Base-by-base conservation (phyloP, 2,888 invertebrate genomes). In the Philaethria dido region DNA sequence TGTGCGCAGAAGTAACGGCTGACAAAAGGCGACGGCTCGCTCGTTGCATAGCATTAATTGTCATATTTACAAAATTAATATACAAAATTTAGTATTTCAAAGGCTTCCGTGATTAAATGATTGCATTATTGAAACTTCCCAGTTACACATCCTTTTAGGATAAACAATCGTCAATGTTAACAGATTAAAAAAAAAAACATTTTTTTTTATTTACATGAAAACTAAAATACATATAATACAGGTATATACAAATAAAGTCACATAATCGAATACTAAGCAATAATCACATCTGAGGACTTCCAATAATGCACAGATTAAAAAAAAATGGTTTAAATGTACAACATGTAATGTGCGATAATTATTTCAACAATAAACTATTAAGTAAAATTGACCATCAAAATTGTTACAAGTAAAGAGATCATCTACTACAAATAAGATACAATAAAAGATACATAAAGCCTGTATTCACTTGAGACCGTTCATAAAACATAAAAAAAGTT, bases 311-410 rank as follows among this genome's bases (percentile, higher is more conserved):
- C 16, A 42, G 22, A 45, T 11, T 60, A 33, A 3, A 60, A 60
- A 22, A 42, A 57, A 83, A 83, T 82, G 80, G 75, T 83, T 78
- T 78, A 68, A 81, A 77, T 78, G 76, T 78, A 76, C 73, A 82
- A 85, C n/a, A 84, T 77, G 77, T 81, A 78, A 85, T 85, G 87
- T 87, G 87, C 84, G 84, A 84, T 79, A 76, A 76, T 82, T 87
- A 88, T 80, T 80, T 79, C 82, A 84, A 73, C 87, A 83, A 84
- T 81, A 90, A 84, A 80, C 87, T 91, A 91, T 88, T 90, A 92
- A 91, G 91, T 92, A 92, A 91, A 88, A 90, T 90, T 87, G 89
- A 89, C 89, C 90, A 88, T 89, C 89, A 89, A 90, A 90, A 89
- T 87, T 87, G 82, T 88, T 91, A 90, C 86, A 89, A 90, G 88